Evolutionary conservation across 2,888 invertebrate genomes (phyloP), one percentile per base, ranked within the genome.

Genomic region (Tribolium freemani): DNA sequence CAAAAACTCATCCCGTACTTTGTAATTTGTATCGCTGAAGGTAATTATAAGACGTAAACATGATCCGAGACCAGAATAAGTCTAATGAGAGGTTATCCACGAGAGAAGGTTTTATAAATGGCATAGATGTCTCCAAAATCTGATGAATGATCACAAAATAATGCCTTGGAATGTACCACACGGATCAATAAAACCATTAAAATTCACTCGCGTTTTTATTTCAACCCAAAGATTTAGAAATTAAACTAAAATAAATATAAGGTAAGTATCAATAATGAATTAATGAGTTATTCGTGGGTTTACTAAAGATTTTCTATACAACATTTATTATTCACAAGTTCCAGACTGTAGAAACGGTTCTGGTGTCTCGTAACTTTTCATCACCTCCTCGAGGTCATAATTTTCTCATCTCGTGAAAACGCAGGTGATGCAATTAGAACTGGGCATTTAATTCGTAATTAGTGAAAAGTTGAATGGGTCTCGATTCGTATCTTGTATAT

Each of bases 21-120:
- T 85, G 86, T 86, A 86, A 86, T 86, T 86, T 86, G 86, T 86
- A 86, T 86, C 86, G 85, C 84, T 84, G 80, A 81, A 84, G 84
- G 83, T 86, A 86, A 86, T 86, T 86, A 86, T 86, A 85, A 84
- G 84, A 84, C 80, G 81, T 77, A 78, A 77, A 77, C 76, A 76
- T 77, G 78, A 77, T 74, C 71, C 73, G 74, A 77, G 75, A 77
- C 76, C 66, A 81, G 80, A 77, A 82, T 79, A 78, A 77, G 77
- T 82, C 78, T 83, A 82, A 83, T 83, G 82, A 82, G 81, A 78
- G 80, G 81, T 81, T 82, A 10, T 50, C 51, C 54, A 21, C 31
- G 31, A 21, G 21, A n/a, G 16, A 26, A 26, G n/a, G 58, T 66
- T 71, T 66, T 60, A 30, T 58, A 57, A 67, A 56, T 48, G 48